These are phyloP conservation scores for Papilio polytes DNA, from an alignment of 1,140 invertebrate genomes.

Conservation along the genomic window DNA sequence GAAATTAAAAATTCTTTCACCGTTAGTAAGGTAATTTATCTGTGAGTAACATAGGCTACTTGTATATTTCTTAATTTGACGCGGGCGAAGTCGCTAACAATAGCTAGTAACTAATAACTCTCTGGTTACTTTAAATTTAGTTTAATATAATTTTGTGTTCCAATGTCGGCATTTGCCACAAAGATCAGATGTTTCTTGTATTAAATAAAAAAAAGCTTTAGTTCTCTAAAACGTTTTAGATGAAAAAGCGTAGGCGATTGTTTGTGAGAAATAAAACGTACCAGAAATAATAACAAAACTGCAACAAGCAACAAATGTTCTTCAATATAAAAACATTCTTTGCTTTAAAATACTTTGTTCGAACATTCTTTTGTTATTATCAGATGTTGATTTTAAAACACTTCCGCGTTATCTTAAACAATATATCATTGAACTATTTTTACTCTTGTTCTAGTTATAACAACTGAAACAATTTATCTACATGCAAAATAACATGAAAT, in stretches of 20 bases:
- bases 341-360: slow-evolving; percentile 1
- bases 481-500: too few species aligned
- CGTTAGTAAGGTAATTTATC: too few species aligned
- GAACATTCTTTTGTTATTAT: background rate
- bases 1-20: too few species aligned
- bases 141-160: too few species aligned
- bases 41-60: too few species aligned
- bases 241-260: slow-evolving; percentile 6
- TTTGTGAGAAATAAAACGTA: background rate
- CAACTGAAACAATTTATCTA: background rate
- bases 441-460: background rate
- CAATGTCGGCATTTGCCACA: too few species aligned
- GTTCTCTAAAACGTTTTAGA: background rate
- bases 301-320: background rate
- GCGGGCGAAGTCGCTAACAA: too few species aligned
- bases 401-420: background rate
- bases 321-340: background rate
- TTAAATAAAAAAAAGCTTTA: slow-evolving; percentile 12
- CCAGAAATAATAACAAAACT: background rate
- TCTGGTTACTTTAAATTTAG: too few species aligned
- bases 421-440: background rate
- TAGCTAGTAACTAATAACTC: too few species aligned
- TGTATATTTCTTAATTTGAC: too few species aligned
- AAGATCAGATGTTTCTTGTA: slow-evolving; percentile 11
- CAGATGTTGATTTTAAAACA: background rate